Conservation (phyloP, 2,113 vertebrate species). For the Fukomys damarensis region DNA sequence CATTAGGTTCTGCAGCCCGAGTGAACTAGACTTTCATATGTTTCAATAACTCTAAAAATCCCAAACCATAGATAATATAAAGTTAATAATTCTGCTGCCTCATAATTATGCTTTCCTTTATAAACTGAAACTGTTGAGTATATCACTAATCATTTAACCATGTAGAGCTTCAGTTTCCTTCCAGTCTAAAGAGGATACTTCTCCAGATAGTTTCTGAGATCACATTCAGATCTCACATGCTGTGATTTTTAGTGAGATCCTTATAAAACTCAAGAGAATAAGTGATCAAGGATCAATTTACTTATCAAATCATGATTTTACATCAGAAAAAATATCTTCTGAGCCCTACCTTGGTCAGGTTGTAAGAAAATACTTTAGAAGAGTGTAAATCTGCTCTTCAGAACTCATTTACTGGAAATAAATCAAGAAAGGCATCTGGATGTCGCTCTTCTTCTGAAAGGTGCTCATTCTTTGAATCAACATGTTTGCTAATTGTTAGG, state of each 20-base stretch:
- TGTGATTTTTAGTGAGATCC: background rate
- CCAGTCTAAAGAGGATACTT: background rate
- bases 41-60: background rate
- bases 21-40: background rate
- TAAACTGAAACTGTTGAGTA: background rate
- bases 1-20: too few species aligned
- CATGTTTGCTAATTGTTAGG: background rate
- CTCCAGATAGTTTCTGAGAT: background rate
- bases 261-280: background rate
- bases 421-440: background rate
- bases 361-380: background rate
- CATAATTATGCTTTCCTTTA: background rate
- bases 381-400: background rate
- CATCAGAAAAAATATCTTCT: background rate
- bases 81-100: slow-evolving; percentile 20
- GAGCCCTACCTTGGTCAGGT: background rate
- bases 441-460: background rate
- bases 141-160: background rate
- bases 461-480: background rate
- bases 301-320: background rate
- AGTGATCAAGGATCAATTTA: background rate
- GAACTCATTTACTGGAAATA: background rate
- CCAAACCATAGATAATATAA: background rate
- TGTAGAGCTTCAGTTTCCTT: background rate
- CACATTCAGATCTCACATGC: background rate